These are phyloP conservation scores for Heliconius melpomene DNA, from an alignment of 1,140 invertebrate genomes.

Conservation along the genomic window DNA sequence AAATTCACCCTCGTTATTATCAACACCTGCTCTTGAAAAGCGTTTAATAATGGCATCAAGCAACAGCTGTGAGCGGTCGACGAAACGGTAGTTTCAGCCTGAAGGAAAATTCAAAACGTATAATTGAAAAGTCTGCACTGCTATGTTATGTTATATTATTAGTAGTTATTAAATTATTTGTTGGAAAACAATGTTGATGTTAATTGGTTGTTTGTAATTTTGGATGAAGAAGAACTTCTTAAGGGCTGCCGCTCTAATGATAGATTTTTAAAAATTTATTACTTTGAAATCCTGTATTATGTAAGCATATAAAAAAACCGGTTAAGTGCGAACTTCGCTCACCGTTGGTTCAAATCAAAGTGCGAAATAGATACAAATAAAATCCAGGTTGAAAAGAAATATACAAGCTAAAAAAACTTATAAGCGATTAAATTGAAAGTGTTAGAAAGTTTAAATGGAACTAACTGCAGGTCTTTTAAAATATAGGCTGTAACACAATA, in stretches of 20 bases:
- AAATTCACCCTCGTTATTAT: constrained; percentile 77
- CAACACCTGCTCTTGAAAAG: constrained; percentile 78
- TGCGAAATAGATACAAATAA: no score
- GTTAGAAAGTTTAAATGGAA: constrained; percentile 23
- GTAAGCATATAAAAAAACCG: no score
- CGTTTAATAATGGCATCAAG: constrained; percentile 76
- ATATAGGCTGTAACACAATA: constrained; percentile 39
- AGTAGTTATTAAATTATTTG: not conserved
- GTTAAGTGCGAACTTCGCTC: no score
- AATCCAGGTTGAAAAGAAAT: no score
- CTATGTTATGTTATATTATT: constrained; percentile 6
- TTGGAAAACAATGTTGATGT: not conserved
- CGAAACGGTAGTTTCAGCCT: constrained; percentile 25
- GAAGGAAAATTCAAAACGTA: constrained; percentile 37
- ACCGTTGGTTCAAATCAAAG: no score
- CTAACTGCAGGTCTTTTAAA: constrained; percentile 23
- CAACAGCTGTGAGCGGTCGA: constrained; percentile 60
- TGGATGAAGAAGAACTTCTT: not conserved
- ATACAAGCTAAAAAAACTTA: not conserved
- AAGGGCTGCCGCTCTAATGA: no score
- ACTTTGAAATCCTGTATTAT: no score
- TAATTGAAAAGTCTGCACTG: constrained; percentile 28
- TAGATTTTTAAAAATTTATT: no score
- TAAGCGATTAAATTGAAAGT: not conserved
- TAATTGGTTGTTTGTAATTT: not conserved